Percentiles rank a stretch among this genome's conserved stretches.
phyloP scores from a whole-genome alignment of 1,140 invertebrate genomes.

The Hydropsyche tenuis region DNA sequence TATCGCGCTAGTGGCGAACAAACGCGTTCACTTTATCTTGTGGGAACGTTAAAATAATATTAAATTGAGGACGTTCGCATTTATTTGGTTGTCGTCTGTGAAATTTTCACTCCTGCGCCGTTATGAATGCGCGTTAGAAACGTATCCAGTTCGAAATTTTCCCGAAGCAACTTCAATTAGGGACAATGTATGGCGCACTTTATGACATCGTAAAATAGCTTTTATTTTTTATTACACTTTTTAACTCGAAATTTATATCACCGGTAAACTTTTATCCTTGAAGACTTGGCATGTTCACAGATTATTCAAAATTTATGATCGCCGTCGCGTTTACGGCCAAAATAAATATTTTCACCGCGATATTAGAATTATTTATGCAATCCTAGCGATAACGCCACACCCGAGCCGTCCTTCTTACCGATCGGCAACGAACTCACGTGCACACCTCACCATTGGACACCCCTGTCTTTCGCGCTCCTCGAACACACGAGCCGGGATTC shows the following conservation, averaged over 20 bases:
- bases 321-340: slow-evolving; percentile 1
- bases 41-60: no score
- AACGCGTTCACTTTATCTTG: no score
- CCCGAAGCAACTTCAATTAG: slow-evolving; percentile 14
- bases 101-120: no score
- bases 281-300: slow-evolving; percentile 22
- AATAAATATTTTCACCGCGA: slow-evolving; percentile 24
- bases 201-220: slow-evolving; percentile 17
- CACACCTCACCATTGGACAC: no score
- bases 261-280: slow-evolving; percentile 20
- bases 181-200: slow-evolving; percentile 16
- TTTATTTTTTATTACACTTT: slow-evolving; percentile 22
- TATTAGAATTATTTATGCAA: slow-evolving; percentile 21
- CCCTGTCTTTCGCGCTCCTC: background rate
- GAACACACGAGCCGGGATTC: background rate
- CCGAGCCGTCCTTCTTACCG: no score
- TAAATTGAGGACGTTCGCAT: no score
- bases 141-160: background rate
- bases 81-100: no score
- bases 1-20: no score
- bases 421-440: no score
- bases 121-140: background rate
- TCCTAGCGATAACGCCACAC: background rate
- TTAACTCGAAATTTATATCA: slow-evolving; percentile 16
- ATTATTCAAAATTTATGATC: slow-evolving; percentile 13